phyloP scores from a whole-genome alignment of 2,113 vertebrate species.

The Tiliqua scincoides region DNA sequence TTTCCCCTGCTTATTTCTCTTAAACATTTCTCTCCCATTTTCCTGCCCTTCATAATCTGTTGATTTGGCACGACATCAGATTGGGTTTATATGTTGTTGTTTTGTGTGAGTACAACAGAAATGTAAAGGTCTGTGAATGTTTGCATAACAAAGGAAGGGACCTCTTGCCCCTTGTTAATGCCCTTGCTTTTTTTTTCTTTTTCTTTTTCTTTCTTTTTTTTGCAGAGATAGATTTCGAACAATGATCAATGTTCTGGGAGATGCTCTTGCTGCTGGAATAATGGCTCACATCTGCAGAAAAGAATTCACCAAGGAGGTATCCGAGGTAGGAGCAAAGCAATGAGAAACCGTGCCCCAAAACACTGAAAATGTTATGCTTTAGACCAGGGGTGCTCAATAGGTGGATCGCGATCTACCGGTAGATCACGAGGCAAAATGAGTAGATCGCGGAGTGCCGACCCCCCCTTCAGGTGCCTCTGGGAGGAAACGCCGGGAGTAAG shows the following conservation, averaged over 20 bases:
- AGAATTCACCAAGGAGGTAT: slow-evolving; percentile 89
- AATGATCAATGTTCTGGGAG: slow-evolving; percentile 98
- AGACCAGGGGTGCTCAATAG: too few relatives aligned
- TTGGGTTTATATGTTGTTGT: neutral
- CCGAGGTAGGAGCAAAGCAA: slow-evolving; percentile 79
- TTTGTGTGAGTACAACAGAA: neutral
- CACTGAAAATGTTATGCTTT: too few relatives aligned
- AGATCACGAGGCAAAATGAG: too few relatives aligned
- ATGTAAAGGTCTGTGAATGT: neutral
- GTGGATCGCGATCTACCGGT: too few relatives aligned
- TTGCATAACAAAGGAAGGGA: neutral
- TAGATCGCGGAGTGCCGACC: too few relatives aligned
- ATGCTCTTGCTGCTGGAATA: slow-evolving; percentile 92
- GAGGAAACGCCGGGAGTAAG: too few relatives aligned
- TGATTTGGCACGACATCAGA: neutral
- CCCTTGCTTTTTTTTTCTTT: slow-evolving; percentile 19
- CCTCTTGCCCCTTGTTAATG: neutral
- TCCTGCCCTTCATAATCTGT: neutral
- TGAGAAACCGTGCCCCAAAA: neutral
- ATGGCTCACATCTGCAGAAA: slow-evolving; percentile 98
- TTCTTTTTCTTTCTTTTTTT: slow-evolving; percentile 38
- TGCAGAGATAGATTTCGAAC: slow-evolving; percentile 95
- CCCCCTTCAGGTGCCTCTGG: too few relatives aligned
- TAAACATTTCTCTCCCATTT: neutral
- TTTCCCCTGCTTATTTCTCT: neutral